Base-by-base conservation (phyloP, 2,888 invertebrate species). In the Stenchaetothrips biformis region DNA sequence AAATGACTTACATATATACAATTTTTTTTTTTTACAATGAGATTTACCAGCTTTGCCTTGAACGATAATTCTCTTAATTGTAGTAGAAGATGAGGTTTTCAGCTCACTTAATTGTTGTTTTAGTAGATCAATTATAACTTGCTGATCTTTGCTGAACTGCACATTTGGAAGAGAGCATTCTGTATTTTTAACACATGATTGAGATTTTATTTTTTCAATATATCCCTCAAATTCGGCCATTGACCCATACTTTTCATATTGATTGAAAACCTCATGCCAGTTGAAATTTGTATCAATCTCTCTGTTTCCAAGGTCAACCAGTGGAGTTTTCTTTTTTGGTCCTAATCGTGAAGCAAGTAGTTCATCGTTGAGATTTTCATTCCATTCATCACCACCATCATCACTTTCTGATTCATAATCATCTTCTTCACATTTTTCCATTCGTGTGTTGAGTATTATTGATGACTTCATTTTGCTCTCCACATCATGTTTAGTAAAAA, bases 301-400 rank as follows among this genome's bases (percentile, higher is more conserved):
- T 67, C 80, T 13, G 3, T 25, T 18, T 47, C 80, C 78, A 4
- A 79, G 4, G 1, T 27, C 9, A 7, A 79, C 48, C 74, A 25
- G 7, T n/a, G 48, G 49, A 4, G 77, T 18, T 27, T 11, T 18
- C 16, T 79, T 49, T 8, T 67, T 67, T 67, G 81, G 80, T 11
- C 80, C 80, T 16, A 78, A 62, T 3, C 62, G 59, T 2, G 80
- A 78, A 18, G 67, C 18, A 0, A 80, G n/a, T 21, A 80, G 78
- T 1, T 78, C 78, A 47, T 21, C n/a, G 2, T 4, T 11, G 16
- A 25, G 7, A n/a, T 59, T 25, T 62, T 80, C 18, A 67, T 9
- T 21, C 9, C 0, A 21, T 0, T 67, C 21, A 21, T 7, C 21
- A 67, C 9, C 8, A 1, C 9, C 21, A 21, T 67, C 67, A 67